Evolutionary conservation across 2,113 vertebrate species (phyloP).

Genomic region (Onychostoma macrolepis): DNA sequence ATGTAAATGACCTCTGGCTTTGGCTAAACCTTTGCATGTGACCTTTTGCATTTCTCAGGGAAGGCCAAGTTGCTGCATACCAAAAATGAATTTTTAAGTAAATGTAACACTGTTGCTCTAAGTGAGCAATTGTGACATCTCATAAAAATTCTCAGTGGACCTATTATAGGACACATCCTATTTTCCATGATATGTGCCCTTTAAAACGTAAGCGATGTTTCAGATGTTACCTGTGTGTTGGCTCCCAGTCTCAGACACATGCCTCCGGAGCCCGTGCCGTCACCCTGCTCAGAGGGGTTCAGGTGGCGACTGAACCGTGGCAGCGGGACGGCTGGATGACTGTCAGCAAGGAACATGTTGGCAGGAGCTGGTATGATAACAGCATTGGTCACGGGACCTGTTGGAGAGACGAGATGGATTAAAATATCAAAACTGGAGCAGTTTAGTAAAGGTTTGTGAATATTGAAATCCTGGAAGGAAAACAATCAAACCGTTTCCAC

Average conservation of each 20-base stretch:
- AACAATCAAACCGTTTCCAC: not conserved
- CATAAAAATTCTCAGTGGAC: not conserved
- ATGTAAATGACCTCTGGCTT: not conserved
- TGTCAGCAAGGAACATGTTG: constrained; percentile 90
- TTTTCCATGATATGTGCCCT: not conserved
- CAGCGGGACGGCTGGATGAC: constrained; percentile 82
- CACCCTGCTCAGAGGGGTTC: constrained; percentile 78
- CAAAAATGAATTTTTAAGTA: not conserved
- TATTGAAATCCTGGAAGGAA: not conserved
- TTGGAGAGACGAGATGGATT: accelerated
- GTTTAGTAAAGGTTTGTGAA: not conserved
- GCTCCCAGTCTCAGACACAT: constrained; percentile 83
- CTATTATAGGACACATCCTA: too few relatives aligned
- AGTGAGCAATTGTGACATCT: not conserved
- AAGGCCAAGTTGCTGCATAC: not conserved
- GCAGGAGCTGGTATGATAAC: constrained; percentile 84
- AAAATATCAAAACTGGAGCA: not conserved
- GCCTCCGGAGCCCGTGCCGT: constrained; percentile 71
- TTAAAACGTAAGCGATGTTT: not conserved
- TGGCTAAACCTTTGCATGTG: not conserved
- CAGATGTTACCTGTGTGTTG: constrained; percentile 79
- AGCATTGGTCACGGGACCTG: constrained; percentile 91
- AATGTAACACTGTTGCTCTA: not conserved
- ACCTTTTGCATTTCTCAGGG: not conserved
- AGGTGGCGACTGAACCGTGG: constrained; percentile 90